Evolutionary conservation across 2,888 invertebrate species (phyloP).

Genomic region (Mycogona germanica): DNA sequence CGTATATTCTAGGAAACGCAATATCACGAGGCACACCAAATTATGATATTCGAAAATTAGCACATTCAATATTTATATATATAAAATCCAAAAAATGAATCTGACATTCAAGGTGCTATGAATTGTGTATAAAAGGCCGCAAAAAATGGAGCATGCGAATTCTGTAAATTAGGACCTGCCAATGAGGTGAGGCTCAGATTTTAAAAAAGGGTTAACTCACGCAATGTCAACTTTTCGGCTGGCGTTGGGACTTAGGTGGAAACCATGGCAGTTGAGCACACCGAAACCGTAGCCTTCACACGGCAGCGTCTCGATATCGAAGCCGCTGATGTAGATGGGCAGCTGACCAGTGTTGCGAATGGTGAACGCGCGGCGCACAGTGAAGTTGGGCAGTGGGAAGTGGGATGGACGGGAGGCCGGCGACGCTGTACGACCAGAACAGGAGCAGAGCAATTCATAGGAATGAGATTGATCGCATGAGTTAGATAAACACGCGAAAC

Average conservation of each 20-base stretch:
- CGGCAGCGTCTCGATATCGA: conserved; percentile 48
- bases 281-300: conserved; percentile 64
- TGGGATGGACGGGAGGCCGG: conserved; percentile 24
- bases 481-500: too few relatives aligned
- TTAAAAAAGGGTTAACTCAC: conserved; percentile 30
- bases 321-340: conserved; percentile 57
- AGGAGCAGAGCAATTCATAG: too few relatives aligned
- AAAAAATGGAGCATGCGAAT: conserved; percentile 1
- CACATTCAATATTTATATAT: not conserved
- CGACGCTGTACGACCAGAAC: too few relatives aligned
- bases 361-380: conserved; percentile 65
- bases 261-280: conserved; percentile 58
- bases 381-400: conserved; percentile 47
- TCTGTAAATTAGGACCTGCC: not conserved
- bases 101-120: conserved; percentile 4
- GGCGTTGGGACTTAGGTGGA: conserved; percentile 55
- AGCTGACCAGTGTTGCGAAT: conserved; percentile 85
- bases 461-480: too few relatives aligned
- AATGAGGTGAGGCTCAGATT: too few relatives aligned
- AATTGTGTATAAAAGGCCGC: too few relatives aligned
- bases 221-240: conserved; percentile 68
- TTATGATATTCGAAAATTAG: not conserved
- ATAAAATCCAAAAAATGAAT: not conserved
- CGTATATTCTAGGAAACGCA: too few relatives aligned
- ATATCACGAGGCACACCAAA: too few relatives aligned